Evolutionary conservation across 35 echinoderm and acorn worm genomes (phyloP).

Genomic region (Lytechinus pictus): DNA sequence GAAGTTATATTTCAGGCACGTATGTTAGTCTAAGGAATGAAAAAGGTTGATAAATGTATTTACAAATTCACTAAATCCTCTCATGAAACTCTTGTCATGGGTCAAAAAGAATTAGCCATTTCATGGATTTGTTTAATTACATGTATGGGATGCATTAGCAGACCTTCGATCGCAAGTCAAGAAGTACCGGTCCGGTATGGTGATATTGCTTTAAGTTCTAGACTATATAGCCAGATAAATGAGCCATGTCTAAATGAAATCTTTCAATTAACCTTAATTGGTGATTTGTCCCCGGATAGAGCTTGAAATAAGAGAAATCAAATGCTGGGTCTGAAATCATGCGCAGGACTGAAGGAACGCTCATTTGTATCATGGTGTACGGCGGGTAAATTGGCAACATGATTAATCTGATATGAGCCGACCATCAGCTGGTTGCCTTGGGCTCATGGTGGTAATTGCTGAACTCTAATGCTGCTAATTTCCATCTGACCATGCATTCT

Average conservation of each 20-base stretch:
- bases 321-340: background rate
- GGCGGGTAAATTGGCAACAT: background rate
- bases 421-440: conserved; percentile 16
- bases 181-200: background rate
- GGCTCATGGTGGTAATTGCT: conserved; percentile 16
- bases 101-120: too few relatives aligned
- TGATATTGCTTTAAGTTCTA: background rate
- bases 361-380: background rate
- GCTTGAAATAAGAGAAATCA: background rate
- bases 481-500: conserved; percentile 1
- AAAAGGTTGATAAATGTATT: too few relatives aligned
- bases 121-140: too few relatives aligned
- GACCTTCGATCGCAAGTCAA: background rate
- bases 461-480: background rate
- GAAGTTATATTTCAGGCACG: too few relatives aligned
- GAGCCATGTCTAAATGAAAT: conserved; percentile 18
- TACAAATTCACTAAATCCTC: too few relatives aligned
- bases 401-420: conserved; percentile 1
- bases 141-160: background rate
- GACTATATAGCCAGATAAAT: background rate
- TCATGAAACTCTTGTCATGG: too few relatives aligned
- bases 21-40: too few relatives aligned
- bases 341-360: conserved; percentile 1
- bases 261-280: conserved; percentile 20
- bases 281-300: background rate